Base-by-base conservation (phyloP, 2,797 vertebrate genomes). In the Eurystomus glaucurus region DNA sequence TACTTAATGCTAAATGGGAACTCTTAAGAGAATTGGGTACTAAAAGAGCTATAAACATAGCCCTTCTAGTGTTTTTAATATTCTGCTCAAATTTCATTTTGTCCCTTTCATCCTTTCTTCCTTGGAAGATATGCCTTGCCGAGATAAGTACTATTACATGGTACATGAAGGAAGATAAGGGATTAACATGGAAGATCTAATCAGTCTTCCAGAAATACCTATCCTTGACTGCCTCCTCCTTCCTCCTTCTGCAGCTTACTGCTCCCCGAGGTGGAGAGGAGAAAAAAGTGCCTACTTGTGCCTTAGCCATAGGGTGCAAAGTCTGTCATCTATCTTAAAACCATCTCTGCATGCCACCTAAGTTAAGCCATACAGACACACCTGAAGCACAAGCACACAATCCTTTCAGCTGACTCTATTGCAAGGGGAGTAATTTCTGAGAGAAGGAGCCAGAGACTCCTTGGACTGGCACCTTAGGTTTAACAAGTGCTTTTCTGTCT, bases 1-100 rank as follows among this genome's bases (percentile, higher is more conserved):
- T 74, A 4, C 61, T 91, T 96, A 81, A 54, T 46, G 60, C 33
- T 91, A 77, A 96, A 80, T 55, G 54, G 35, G 35, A 94, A 21
- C 41, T 80, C 83, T 78, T 88, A 25, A 55, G 29, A 74, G 58
- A 92, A 51, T 1, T 84, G 85, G 58, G 58, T 62, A 80, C 46
- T 92, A 76, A 92, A 76, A 96, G n/a, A 46, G 54, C 22, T 76
- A 84, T 51, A 82, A 88, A 69, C 83, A 79, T 21, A 79, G 33
- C 14, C 23, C 60, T 66, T 37, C 3, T 28, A 76, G 6, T 48
- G 29, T 55, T 75, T 95, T 88, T 51, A 72, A 18, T 86, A 80
- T 72, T 88, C 61, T 75, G 14, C 64, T 71, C 26, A 80, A 72
- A 93, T 89, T 94, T 92, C 2, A 31, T 57, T 95, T 71, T n/a